Percentiles rank a stretch among this genome's conserved stretches.
Evolutionary conservation across 2,888 invertebrate species (phyloP).

Genomic region (Bimastos eiseni): DNA sequence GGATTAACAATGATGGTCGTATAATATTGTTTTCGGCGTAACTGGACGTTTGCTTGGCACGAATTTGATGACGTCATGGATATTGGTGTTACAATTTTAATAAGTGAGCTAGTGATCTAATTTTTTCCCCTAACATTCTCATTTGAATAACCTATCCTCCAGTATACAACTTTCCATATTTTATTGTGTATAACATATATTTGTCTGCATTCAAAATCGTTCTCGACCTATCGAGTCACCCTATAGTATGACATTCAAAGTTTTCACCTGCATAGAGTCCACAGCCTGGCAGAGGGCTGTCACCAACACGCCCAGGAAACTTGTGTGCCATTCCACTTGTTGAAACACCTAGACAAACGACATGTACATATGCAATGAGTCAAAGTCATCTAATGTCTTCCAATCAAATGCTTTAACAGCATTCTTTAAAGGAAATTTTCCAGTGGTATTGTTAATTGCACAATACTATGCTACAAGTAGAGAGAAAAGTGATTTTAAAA

Average conservation of each 20-base stretch:
- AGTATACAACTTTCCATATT: no score
- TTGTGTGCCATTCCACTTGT: conserved; percentile 48
- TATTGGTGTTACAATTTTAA: no score
- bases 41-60: no score
- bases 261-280: conserved; percentile 50
- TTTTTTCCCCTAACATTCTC: no score
- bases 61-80: no score
- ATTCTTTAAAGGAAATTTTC: neutral
- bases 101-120: no score
- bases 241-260: neutral
- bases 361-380: neutral
- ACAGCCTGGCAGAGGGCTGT: conserved; percentile 51
- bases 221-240: no score
- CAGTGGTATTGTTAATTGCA: neutral
- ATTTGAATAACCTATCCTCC: no score
- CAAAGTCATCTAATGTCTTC: neutral
- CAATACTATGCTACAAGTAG: neutral
- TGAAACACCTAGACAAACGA: conserved; percentile 45
- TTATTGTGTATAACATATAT: no score
- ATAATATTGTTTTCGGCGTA: no score
- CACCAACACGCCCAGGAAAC: conserved; percentile 50
- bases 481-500: neutral
- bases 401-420: neutral
- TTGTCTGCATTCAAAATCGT: no score
- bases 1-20: no score